Percentiles rank a stretch among this genome's conserved stretches.
Conservation (phyloP, 2,113 vertebrate genomes). For the Perognathus longimembris region DNA sequence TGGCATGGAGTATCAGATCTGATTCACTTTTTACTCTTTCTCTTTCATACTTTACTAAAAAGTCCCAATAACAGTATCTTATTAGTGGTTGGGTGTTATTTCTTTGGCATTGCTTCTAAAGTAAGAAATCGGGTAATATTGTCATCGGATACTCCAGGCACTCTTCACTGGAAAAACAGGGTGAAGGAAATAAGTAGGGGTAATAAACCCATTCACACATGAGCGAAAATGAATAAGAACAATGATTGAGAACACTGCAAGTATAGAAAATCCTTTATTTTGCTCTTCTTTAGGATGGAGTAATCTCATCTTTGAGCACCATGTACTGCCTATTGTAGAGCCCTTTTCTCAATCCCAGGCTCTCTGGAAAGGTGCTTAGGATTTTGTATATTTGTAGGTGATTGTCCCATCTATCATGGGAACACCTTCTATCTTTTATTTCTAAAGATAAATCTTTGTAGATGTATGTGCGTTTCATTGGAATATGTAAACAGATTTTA, state of each 20-base stretch:
- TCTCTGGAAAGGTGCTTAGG: neutral
- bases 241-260: neutral
- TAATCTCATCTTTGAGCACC: neutral
- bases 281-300: neutral
- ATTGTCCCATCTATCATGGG: neutral
- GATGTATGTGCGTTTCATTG: slow-evolving; percentile 6
- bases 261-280: slow-evolving; percentile 17
- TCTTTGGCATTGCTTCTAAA: slow-evolving; percentile 68
- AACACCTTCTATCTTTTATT: neutral
- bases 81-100: slow-evolving; percentile 59
- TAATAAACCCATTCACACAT: slow-evolving; percentile 60
- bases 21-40: slow-evolving; percentile 64
- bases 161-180: slow-evolving; percentile 67
- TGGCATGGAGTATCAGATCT: slow-evolving; percentile 55
- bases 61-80: slow-evolving; percentile 58
- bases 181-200: slow-evolving; percentile 50
- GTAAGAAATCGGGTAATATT: slow-evolving; percentile 80
- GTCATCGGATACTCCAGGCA: slow-evolving; percentile 74
- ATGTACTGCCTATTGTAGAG: slow-evolving; percentile 11
- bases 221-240: neutral
- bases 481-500: slow-evolving; percentile 30
- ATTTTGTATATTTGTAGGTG: neutral
- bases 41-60: slow-evolving; percentile 56
- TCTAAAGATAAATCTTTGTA: slow-evolving; percentile 10
- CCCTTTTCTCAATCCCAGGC: neutral